A percentile compares a stretch with the other conserved stretches of the same genome.
Conservation (phyloP, 1,140 invertebrate species). For the Maconellicoccus hirsutus region DNA sequence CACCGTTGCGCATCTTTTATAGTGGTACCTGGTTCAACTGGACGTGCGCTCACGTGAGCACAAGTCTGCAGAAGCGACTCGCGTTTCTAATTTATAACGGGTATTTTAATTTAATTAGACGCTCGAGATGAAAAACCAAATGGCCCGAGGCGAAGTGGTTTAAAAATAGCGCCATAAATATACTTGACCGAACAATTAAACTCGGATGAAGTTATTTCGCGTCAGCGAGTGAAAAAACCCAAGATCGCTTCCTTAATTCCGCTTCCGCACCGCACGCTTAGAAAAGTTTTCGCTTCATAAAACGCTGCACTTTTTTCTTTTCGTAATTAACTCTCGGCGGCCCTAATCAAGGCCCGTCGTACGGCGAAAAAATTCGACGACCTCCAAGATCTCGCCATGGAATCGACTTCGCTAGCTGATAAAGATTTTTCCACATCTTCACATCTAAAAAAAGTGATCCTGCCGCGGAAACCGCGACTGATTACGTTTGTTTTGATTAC, state of each 20-base stretch:
- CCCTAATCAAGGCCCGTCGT: neutral
- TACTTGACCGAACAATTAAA: too few species aligned
- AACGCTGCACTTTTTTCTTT: neutral
- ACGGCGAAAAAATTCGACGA: neutral
- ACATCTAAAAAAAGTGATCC: neutral
- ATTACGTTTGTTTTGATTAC: neutral
- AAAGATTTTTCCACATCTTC: neutral
- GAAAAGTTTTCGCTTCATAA: neutral
- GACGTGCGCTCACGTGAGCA: too few species aligned
- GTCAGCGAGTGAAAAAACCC: too few species aligned
- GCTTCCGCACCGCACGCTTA: too few species aligned
- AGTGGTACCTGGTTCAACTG: neutral
- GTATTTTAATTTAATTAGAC: neutral
- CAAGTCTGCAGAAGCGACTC: neutral
- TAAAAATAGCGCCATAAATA: neutral
- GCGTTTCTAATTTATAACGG: conserved; percentile 8
- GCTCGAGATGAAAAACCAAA: neutral
- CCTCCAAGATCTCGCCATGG: neutral
- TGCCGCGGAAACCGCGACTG: neutral
- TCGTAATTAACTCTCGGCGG: neutral
- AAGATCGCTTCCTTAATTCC: too few species aligned
- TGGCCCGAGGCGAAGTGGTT: neutral
- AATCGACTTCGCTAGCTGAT: neutral
- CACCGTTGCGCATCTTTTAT: neutral
- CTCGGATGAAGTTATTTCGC: too few species aligned